Percentiles rank a stretch among this genome's conserved stretches.
phyloP scores from a whole-genome alignment of 2,113 vertebrate species.

The Rhombomys opimus region DNA sequence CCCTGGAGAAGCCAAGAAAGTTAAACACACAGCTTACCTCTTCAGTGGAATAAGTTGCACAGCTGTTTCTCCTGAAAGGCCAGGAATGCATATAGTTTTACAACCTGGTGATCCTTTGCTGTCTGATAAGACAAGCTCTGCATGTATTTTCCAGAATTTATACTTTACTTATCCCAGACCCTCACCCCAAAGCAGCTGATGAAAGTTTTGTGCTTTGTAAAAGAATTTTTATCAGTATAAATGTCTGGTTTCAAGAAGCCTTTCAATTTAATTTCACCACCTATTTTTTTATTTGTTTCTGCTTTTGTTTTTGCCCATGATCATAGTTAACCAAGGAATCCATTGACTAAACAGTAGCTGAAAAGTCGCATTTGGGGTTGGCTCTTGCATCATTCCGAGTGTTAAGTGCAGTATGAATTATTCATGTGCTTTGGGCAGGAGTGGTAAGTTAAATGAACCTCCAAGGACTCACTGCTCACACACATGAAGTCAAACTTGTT shows the following conservation, averaged over 20 bases:
- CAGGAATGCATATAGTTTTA: not conserved
- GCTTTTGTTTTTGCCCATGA: not conserved
- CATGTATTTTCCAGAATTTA: not conserved
- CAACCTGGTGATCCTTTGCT: not conserved
- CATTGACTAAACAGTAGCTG: conserved; percentile 55
- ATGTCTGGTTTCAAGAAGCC: conserved; percentile 16
- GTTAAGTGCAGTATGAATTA: conserved; percentile 57
- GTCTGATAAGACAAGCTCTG: not conserved
- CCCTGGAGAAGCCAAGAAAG: not conserved
- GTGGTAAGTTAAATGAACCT: not conserved
- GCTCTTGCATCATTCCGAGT: not conserved
- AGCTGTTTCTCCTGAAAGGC: not conserved
- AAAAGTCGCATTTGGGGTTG: conserved; percentile 47
- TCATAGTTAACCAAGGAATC: not conserved
- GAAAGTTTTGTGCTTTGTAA: not conserved
- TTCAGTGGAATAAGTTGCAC: not conserved
- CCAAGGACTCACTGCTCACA: not conserved
- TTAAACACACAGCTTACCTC: not conserved
- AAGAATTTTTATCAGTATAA: conserved; percentile 18
- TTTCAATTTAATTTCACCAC: conserved; percentile 24
- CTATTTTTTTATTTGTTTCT: not conserved
- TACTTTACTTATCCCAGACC: not conserved
- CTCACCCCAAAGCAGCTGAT: not conserved
- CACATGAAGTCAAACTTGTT: not conserved
- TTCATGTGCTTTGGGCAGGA: conserved; percentile 33